Conservation (phyloP, 2,888 invertebrate species). For the Drosophila stalkeri region DNA sequence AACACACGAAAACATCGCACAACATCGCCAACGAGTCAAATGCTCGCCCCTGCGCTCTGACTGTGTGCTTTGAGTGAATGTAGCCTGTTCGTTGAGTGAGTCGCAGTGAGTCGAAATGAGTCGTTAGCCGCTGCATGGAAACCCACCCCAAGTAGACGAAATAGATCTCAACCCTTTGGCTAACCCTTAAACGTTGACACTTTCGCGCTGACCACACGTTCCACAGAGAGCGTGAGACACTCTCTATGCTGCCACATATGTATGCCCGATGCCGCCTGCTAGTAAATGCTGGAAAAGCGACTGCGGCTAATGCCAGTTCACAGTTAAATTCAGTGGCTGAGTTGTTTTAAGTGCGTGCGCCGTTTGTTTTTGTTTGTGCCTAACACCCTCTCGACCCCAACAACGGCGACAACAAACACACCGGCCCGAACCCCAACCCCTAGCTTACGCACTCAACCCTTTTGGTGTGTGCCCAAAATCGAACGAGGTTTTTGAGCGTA, state of each 20-base stretch:
- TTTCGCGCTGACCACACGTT: constrained; percentile 71
- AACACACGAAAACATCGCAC: constrained; percentile 53
- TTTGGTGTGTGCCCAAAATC: constrained; percentile 51
- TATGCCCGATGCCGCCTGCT: not conserved
- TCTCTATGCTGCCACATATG: constrained; percentile 14
- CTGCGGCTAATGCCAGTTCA: constrained; percentile 15
- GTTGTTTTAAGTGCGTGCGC: constrained; percentile 61
- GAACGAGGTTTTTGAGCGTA: constrained; percentile 69
- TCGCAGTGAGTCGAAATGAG: constrained; percentile 29
- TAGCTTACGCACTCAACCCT: constrained; percentile 60
- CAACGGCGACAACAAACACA: not conserved
- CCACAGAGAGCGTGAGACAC: constrained; percentile 38
- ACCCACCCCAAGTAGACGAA: constrained; percentile 30
- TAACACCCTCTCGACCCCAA: constrained; percentile 3
- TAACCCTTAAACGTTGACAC: constrained; percentile 75
- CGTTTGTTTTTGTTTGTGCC: constrained; percentile 55
- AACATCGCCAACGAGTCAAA: constrained; percentile 76
- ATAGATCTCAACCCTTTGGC: constrained; percentile 69
- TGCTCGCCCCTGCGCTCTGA: constrained; percentile 39
- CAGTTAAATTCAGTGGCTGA: constrained; percentile 26
- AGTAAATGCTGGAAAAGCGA: constrained; percentile 25
- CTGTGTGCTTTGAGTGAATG: constrained; percentile 22
- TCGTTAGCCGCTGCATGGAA: not conserved
- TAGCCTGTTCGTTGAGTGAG: constrained; percentile 19
- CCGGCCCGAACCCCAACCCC: constrained; percentile 25